Evolutionary conservation across 1,140 invertebrate genomes (phyloP).

Genomic region (Dolichoris vasculosae): DNA sequence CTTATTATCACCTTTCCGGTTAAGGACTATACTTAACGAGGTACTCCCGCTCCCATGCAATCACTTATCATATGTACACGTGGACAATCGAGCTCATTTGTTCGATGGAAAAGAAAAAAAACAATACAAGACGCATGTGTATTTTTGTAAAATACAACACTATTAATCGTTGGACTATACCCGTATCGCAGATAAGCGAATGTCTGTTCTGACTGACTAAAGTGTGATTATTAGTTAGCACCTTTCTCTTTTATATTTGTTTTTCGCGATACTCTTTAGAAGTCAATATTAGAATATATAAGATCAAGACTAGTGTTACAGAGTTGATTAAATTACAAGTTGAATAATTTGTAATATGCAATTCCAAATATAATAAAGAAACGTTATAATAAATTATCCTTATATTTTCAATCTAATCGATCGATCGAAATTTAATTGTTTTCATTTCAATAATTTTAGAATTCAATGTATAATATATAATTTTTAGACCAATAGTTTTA

Average conservation of each 20-base stretch:
- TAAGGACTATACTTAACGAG: constrained; percentile 41
- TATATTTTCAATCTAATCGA: too few species aligned
- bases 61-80: constrained; percentile 38
- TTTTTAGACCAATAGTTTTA: too few species aligned
- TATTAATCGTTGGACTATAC: constrained; percentile 8
- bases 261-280: not conserved
- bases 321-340: too few species aligned
- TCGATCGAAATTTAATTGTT: too few species aligned
- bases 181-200: constrained; percentile 36
- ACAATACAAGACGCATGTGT: not conserved
- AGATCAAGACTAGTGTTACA: too few species aligned
- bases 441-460: too few species aligned
- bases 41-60: constrained; percentile 28
- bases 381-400: too few species aligned
- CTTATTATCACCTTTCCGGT: constrained; percentile 46
- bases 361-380: too few species aligned
- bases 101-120: not conserved
- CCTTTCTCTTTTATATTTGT: not conserved
- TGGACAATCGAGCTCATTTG: not conserved
- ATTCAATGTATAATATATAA: too few species aligned
- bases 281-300: not conserved
- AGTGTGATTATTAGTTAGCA: not conserved
- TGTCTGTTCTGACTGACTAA: not conserved
- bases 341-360: too few species aligned
- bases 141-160: not conserved